Conservation (phyloP, 2,888 invertebrate species). For the Gari tellinella region DNA sequence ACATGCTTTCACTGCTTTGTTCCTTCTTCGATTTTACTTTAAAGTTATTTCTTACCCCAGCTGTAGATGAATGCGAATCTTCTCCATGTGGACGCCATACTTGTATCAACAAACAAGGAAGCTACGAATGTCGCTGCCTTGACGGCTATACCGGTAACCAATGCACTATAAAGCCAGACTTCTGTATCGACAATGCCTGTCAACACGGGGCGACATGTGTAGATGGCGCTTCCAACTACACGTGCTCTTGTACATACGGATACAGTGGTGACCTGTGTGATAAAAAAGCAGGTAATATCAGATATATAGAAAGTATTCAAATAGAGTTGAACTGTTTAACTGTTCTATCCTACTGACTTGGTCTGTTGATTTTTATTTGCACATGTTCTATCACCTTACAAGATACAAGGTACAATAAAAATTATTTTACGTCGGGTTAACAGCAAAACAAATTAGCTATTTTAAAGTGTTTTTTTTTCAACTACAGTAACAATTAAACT, state of each 20-base stretch:
- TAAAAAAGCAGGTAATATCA: slow-evolving; percentile 31
- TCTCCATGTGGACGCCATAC: slow-evolving; percentile 30
- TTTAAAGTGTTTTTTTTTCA: no score
- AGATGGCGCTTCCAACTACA: slow-evolving; percentile 23
- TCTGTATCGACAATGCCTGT: slow-evolving; percentile 30
- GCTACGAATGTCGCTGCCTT: slow-evolving; percentile 29
- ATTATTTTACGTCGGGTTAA: no score
- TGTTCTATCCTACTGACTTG: no score
- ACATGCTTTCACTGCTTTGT: no score
- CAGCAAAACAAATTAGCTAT: no score
- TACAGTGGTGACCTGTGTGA: slow-evolving; percentile 30
- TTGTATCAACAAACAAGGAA: slow-evolving; percentile 23
- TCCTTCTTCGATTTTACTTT: not conserved
- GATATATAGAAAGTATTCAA: no score
- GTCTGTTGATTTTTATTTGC: no score
- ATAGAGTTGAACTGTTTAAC: no score
- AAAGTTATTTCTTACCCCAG: not conserved
- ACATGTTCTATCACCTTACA: no score
- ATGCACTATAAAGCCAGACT: slow-evolving; percentile 34
- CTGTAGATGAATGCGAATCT: slow-evolving; percentile 27
- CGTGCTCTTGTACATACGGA: slow-evolving; percentile 42
- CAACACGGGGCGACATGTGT: slow-evolving; percentile 33
- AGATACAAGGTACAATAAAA: no score
- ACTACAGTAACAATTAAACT: no score
- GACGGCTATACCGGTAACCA: slow-evolving; percentile 32